Evolutionary conservation across 1,140 invertebrate species (phyloP), one percentile per base, ranked within the genome.

Genomic region (Conus betulinus): DNA sequence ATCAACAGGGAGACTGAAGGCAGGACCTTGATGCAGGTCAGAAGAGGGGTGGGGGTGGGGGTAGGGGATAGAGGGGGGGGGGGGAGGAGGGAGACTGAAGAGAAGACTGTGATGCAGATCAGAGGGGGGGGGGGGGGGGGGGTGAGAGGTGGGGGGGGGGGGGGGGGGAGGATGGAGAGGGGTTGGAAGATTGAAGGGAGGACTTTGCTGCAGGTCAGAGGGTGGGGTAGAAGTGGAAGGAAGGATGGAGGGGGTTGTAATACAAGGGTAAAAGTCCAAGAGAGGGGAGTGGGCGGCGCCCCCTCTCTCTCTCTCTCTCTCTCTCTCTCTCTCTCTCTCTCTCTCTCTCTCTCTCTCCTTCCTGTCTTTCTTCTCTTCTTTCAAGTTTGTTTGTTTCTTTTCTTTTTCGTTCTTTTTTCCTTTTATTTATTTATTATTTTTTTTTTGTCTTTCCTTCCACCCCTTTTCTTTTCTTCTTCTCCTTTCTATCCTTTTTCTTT

Each of bases 1-100:
- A 88, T 94, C 15, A 87, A 67, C 55, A 91, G 88, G 82, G 92
- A 92, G 39, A 91, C 91, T 11, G 90, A 93, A 10, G 85, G 74
- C 25, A 52, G 89, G 15, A 87, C 86, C 2, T 10, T 90, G n/a
- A 17, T 81, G 23, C 81, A 89, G 83, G 92, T 93, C 23, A 63
- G 55, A 11, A 0, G 5, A 0, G 6, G 53, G 5, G 67, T 0
- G 67, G 11, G 67, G 11, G 67, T 3, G 51, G 51, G 53, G 25
- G 79, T 4, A 7, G n/a, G 11, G 11, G 39, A 74, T 1, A 7
- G 67, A 7, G 5, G 3, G 0, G 67, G 7, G 7, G 11, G 20
- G 67, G 20, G 20, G 0, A 7, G n/a, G 1, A 5, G n/a, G 20
- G 67, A 25, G 67, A 25, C 79, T 6, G 85, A 67, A 74, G 60